phyloP scores from a whole-genome alignment of 2,888 invertebrate genomes.

The Dryococelus australis region DNA sequence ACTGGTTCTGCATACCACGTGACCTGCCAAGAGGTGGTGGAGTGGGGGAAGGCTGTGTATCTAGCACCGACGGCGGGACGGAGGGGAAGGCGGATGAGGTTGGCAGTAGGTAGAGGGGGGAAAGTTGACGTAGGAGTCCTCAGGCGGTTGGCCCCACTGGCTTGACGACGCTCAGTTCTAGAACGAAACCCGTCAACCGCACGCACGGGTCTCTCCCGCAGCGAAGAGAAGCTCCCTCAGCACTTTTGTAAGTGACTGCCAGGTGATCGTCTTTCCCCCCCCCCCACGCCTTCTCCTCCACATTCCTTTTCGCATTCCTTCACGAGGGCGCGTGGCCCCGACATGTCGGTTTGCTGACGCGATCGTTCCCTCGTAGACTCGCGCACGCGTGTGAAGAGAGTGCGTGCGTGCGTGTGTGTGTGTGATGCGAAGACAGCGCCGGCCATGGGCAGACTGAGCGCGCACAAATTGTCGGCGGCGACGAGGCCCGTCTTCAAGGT shows the following conservation, averaged over 20 bases:
- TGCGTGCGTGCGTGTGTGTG: background rate
- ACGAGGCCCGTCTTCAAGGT: slow-evolving; percentile 63
- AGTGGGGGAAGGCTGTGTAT: background rate
- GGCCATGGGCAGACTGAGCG: slow-evolving; percentile 64
- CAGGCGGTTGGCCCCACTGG: background rate
- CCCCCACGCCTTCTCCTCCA: background rate
- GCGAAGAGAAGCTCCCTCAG: too few relatives aligned
- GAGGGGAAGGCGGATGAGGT: background rate
- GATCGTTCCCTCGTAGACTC: too few relatives aligned
- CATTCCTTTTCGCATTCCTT: background rate
- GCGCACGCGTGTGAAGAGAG: background rate
- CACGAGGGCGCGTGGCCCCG: background rate
- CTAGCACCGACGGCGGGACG: too few relatives aligned
- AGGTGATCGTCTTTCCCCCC: background rate
- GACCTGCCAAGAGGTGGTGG: too few relatives aligned
- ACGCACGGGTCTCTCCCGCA: background rate
- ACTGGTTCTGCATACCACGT: slow-evolving; percentile 1
- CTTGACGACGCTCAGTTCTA: background rate
- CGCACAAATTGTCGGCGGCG: slow-evolving; percentile 53
- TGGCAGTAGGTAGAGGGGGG: background rate
- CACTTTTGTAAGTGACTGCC: too few relatives aligned
- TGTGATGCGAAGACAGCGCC: slow-evolving; percentile 17
- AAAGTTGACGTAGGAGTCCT: background rate
- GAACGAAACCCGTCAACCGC: slow-evolving; percentile 5
- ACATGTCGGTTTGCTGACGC: too few relatives aligned